Evolutionary conservation across 2,888 invertebrate species (phyloP).

Genomic region (Drosophila phalerata): DNA sequence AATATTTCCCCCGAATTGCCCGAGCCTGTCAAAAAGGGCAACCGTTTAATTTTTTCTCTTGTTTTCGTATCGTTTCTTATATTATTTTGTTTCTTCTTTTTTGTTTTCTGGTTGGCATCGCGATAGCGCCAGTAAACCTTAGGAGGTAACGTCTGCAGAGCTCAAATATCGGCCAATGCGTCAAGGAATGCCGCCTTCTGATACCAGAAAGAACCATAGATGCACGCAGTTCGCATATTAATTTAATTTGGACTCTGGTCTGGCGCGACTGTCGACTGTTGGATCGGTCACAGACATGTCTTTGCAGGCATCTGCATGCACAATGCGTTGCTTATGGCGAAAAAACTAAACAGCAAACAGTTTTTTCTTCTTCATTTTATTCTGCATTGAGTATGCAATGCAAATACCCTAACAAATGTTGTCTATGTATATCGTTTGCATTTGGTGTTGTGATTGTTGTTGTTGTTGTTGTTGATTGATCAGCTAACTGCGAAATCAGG

Average conservation of each 20-base stretch:
- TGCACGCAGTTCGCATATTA: slow-evolving; percentile 66
- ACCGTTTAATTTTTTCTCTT: slow-evolving; percentile 47
- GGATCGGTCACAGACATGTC: slow-evolving; percentile 34
- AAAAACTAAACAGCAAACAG: slow-evolving; percentile 55
- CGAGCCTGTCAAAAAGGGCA: slow-evolving; percentile 56
- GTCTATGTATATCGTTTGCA: slow-evolving; percentile 11
- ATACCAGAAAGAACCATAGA: slow-evolving; percentile 38
- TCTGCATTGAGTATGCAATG: slow-evolving; percentile 51
- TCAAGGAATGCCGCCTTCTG: slow-evolving; percentile 60
- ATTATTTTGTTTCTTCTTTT: slow-evolving; percentile 9
- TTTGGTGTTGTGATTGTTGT: neutral
- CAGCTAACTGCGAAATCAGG: slow-evolving; percentile 70
- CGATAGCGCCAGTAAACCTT: slow-evolving; percentile 65
- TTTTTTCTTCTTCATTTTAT: slow-evolving; percentile 3
- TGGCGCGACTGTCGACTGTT: slow-evolving; percentile 32
- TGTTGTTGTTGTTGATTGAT: slow-evolving; percentile 52
- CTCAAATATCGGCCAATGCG: slow-evolving; percentile 79
- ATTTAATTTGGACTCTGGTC: slow-evolving; percentile 53
- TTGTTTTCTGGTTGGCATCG: slow-evolving; percentile 61
- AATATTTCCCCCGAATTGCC: slow-evolving; percentile 63
- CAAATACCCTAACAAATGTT: slow-evolving; percentile 48
- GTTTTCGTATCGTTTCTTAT: neutral
- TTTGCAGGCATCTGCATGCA: slow-evolving; percentile 68
- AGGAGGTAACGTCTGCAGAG: slow-evolving; percentile 40
- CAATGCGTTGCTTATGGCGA: slow-evolving; percentile 65